Evolutionary conservation across 1,140 invertebrate genomes (phyloP), one percentile per base, ranked within the genome.

Genomic region (Metopolophium dirhodum): DNA sequence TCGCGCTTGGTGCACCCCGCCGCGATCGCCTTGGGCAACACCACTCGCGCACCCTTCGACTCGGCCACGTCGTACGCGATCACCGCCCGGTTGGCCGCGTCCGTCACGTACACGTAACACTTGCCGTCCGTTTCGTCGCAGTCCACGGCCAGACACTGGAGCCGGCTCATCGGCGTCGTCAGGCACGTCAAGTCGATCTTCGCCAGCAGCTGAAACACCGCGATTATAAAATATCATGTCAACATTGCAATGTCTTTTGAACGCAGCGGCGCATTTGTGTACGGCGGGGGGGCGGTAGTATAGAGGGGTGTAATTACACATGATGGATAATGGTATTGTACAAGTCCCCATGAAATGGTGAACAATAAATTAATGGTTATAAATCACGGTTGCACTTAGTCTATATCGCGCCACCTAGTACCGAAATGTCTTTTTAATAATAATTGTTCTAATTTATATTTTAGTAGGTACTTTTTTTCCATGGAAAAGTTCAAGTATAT

Each of bases 181-280:
- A 22, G 47, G 4, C 86, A n/a, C 18, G 47, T 45, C 86, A 87
- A n/a, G 86, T 87, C 86, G 47, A 51, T 47, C 26, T 86, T 86
- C 18, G 47, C n/a, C 26, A 11, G 23, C 1, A 85, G 35, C 82
- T 85, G 37, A 85, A 85, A 85, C 77, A 37, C 14, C 61, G 61
- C 61, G 61, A 18, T n/a, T n/a, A 26, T 57, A 54, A 54, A 22
- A 54, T 47, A 54, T 57, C 4, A 54, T 57, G 9, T 77, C n/a
- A 20, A 41, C 9, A 6, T n/a, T n/a, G 18, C n/a, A 3, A 41
- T 41, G 41, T 4, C 0, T 7, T 18, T 1, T 0, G n/a, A 11
- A 14, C 14, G 61, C 4, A 18, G 30, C 18, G 11, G 30, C n/a
- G 61, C 14, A 47, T 47, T 47, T 7, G 45, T 47, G 45, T 9